A percentile compares a stretch with the other conserved stretches of the same genome.
These are phyloP conservation scores for Drosophila melanosoma DNA, from an alignment of 2,888 invertebrate species.

Conservation along the genomic window DNA sequence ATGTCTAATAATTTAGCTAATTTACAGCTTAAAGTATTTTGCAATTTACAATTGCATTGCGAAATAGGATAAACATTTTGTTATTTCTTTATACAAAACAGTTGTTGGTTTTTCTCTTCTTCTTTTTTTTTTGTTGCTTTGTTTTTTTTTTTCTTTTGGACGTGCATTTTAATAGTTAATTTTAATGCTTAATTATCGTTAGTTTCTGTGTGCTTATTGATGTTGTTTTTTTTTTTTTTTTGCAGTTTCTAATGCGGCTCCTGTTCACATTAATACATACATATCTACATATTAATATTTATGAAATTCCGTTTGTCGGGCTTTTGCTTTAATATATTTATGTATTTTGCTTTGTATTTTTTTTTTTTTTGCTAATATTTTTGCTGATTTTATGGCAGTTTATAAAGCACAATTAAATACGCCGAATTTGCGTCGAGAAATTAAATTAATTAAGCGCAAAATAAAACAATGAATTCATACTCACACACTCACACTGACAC, in stretches of 20 bases:
- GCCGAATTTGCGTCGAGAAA: conserved; percentile 71
- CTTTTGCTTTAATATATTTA: conserved; percentile 39
- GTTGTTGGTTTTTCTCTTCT: conserved; percentile 35
- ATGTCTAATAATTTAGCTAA: conserved; percentile 80
- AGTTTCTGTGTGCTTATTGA: conserved; percentile 63
- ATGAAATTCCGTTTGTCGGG: conserved; percentile 57
- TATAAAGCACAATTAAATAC: conserved; percentile 79
- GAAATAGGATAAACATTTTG: conserved; percentile 72
- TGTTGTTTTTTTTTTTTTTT: conserved; percentile 30
- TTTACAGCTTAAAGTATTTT: conserved; percentile 71
- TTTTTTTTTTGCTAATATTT: conserved; percentile 32
- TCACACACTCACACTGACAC: conserved; percentile 39
- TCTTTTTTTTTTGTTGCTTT: conserved; percentile 10
- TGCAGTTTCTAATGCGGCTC: conserved; percentile 35
- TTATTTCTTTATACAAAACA: conserved; percentile 42
- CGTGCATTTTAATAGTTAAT: conserved; percentile 65
- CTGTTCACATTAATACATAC: conserved; percentile 52
- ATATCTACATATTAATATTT: conserved; percentile 62
- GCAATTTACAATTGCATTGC: conserved; percentile 77
- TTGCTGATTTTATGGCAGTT: conserved; percentile 79
- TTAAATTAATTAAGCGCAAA: conserved; percentile 77
- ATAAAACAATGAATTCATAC: conserved; percentile 60
- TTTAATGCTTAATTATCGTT: conserved; percentile 60
- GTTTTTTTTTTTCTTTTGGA: conserved; percentile 57
- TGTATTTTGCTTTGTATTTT: conserved; percentile 35